Evolutionary conservation across 2,888 invertebrate genomes (phyloP).

Genomic region (Polydrusus tereticollis): DNA sequence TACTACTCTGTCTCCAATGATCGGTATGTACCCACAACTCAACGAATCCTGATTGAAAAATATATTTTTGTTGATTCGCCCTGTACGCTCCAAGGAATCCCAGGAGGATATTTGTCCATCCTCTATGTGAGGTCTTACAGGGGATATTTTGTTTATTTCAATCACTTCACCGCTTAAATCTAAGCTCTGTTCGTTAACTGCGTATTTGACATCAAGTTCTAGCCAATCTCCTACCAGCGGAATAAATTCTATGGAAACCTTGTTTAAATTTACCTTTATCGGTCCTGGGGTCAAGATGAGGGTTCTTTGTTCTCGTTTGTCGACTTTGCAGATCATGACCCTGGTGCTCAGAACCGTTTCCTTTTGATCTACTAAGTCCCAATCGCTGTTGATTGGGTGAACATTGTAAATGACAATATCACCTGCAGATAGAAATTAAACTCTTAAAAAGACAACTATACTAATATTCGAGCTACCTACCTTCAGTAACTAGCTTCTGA

Average conservation of each 20-base stretch:
- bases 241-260: slow-evolving; percentile 74
- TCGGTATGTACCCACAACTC: slow-evolving; percentile 70
- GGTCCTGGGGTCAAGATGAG: slow-evolving; percentile 70
- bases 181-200: slow-evolving; percentile 71
- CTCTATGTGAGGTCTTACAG: slow-evolving; percentile 72
- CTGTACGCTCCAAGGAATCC: slow-evolving; percentile 64
- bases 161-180: slow-evolving; percentile 72
- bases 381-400: slow-evolving; percentile 56
- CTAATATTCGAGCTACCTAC: background rate
- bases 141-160: slow-evolving; percentile 72
- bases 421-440: slow-evolving; percentile 52
- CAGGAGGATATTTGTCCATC: slow-evolving; percentile 69
- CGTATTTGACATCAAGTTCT: slow-evolving; percentile 74
- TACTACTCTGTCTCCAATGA: slow-evolving; percentile 74
- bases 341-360: slow-evolving; percentile 57
- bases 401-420: slow-evolving; percentile 67
- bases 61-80: slow-evolving; percentile 72
- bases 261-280: slow-evolving; percentile 74
- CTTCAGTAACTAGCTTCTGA: slow-evolving; percentile 42
- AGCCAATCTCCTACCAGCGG: slow-evolving; percentile 81
- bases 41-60: slow-evolving; percentile 73
- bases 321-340: slow-evolving; percentile 66
- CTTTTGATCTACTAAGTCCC: slow-evolving; percentile 68
- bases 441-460: slow-evolving; percentile 29
- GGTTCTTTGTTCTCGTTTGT: slow-evolving; percentile 63